phyloP scores from a whole-genome alignment of 2,888 invertebrate genomes.

The Drosophila putrida region DNA sequence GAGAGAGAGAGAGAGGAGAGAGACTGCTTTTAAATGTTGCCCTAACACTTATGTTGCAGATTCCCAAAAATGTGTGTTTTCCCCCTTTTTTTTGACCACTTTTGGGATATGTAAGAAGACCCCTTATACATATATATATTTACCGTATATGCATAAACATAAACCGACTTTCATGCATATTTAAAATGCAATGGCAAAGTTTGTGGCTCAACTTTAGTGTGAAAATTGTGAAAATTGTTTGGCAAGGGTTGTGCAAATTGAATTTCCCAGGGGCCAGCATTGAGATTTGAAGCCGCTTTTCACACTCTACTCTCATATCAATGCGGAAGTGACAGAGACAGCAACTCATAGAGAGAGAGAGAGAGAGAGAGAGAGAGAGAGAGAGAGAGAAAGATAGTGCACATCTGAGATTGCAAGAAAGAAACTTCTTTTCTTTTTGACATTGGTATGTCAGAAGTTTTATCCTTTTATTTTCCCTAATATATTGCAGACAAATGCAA shows the following conservation, averaged over 20 bases:
- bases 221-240: slow-evolving; percentile 62
- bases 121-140: not conserved
- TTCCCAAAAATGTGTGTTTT: not conserved
- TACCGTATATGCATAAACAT: slow-evolving; percentile 59
- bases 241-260: slow-evolving; percentile 56
- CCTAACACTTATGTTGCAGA: slow-evolving; percentile 40
- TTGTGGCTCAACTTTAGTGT: slow-evolving; percentile 63
- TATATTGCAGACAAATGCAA: not conserved
- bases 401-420: slow-evolving; percentile 2
- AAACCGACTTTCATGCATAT: slow-evolving; percentile 62
- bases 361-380: not conserved
- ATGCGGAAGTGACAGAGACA: not conserved
- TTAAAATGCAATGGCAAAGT: slow-evolving; percentile 66
- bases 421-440: not conserved
- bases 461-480: not conserved
- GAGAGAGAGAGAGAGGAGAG: not conserved
- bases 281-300: slow-evolving; percentile 25
- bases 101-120: no score
- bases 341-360: not conserved
- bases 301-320: not conserved
- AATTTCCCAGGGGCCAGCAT: slow-evolving; percentile 60
- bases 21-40: slow-evolving; percentile 1
- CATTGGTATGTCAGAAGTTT: slow-evolving; percentile 6
- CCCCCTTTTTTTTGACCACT: not conserved
- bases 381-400: not conserved